phyloP scores from a whole-genome alignment of 1,140 invertebrate species.

The Lysiphlebus fabarum region DNA sequence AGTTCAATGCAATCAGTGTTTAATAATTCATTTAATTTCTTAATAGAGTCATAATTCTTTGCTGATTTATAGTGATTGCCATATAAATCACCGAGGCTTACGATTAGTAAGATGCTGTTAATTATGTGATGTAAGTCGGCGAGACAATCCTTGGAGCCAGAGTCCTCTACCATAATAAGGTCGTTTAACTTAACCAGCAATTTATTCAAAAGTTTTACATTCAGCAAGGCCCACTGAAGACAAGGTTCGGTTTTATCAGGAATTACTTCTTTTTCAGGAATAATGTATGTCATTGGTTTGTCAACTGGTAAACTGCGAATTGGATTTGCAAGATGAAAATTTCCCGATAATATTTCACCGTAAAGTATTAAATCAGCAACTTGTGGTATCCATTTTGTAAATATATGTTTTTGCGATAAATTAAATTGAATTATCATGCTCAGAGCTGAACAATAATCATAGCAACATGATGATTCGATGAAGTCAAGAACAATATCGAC shows the following conservation, averaged over 20 bases:
- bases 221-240: conserved; percentile 45
- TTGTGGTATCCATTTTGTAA: conserved; percentile 36
- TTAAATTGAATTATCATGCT: conserved; percentile 38
- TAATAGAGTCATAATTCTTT: conserved; percentile 29
- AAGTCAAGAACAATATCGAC: conserved; percentile 49
- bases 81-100: conserved; percentile 34
- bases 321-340: conserved; percentile 35
- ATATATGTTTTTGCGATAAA: conserved; percentile 21
- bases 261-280: conserved; percentile 29
- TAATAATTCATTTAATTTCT: conserved; percentile 23
- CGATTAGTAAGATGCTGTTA: conserved; percentile 22
- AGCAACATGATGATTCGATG: conserved; percentile 41
- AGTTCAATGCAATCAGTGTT: conserved; percentile 26
- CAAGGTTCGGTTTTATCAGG: conserved; percentile 40
- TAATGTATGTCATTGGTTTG: conserved; percentile 27
- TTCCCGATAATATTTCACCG: conserved; percentile 43
- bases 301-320: conserved; percentile 31
- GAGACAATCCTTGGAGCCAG: conserved; percentile 15
- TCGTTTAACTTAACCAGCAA: conserved; percentile 33
- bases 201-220: conserved; percentile 40
- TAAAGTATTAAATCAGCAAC: conserved; percentile 38
- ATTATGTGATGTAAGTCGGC: conserved; percentile 21
- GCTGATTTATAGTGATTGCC: conserved; percentile 42
- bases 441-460: conserved; percentile 26
- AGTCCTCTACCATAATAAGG: conserved; percentile 28